phyloP scores from a whole-genome alignment of 23 tunicate genomes.

The Diplosoma virens region DNA sequence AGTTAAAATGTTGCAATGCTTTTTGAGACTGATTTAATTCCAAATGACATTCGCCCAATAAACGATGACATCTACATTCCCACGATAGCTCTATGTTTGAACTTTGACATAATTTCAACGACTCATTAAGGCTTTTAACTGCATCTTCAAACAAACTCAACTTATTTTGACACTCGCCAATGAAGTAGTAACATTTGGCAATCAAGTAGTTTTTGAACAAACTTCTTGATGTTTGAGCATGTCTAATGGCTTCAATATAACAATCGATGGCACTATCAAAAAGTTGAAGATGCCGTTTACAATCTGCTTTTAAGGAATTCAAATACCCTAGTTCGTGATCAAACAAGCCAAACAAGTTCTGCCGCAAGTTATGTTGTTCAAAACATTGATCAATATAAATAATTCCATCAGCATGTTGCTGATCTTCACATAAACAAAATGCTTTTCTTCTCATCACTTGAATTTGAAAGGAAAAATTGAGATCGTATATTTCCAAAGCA shows the following conservation, averaged over 20 bases:
- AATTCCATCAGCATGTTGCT: background rate
- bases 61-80: background rate
- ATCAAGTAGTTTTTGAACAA: background rate
- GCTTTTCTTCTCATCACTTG: slow-evolving; percentile 14
- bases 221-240: background rate
- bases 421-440: background rate
- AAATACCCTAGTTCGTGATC: background rate
- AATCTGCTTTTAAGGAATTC: background rate
- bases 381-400: background rate
- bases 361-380: too few species aligned
- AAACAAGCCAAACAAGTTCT: too few species aligned
- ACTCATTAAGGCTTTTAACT: background rate
- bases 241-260: background rate
- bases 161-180: background rate
- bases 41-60: slow-evolving; percentile 3
- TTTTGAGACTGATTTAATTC: background rate
- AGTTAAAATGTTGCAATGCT: slow-evolving; percentile 16
- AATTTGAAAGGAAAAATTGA: background rate
- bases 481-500: slow-evolving; percentile 6
- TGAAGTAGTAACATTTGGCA: background rate
- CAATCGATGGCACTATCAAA: background rate
- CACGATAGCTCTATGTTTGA: background rate
- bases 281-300: background rate
- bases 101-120: background rate
- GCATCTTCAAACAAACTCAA: background rate